These are phyloP conservation scores for Peromyscus nudipes DNA, from an alignment of 2,797 vertebrate species.

Conservation along the genomic window DNA sequence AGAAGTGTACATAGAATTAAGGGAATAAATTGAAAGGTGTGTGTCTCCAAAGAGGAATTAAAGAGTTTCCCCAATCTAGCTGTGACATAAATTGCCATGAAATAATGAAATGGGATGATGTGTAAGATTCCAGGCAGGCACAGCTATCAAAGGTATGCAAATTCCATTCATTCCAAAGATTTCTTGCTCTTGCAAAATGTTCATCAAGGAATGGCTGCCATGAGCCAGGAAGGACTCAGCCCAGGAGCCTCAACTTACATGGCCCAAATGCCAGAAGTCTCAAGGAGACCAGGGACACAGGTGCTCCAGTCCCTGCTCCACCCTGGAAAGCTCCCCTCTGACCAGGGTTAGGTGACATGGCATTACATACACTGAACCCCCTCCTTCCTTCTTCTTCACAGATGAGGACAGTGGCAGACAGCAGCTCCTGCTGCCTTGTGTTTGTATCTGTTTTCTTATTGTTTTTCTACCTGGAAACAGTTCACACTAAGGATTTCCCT, in stretches of 20 bases:
- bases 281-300: background rate
- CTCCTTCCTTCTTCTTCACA: background rate
- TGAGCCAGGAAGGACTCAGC: background rate
- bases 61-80: background rate
- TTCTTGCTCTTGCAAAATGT: background rate
- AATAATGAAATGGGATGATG: background rate
- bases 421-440: background rate
- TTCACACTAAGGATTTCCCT: background rate
- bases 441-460: constrained; percentile 44
- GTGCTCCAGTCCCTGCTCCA: background rate
- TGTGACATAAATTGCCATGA: background rate
- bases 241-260: background rate
- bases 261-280: background rate
- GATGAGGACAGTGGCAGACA: background rate
- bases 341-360: constrained; percentile 19
- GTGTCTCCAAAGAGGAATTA: background rate
- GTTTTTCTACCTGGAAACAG: constrained; percentile 39
- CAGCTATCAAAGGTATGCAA: background rate
- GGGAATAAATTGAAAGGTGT: background rate
- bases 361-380: background rate
- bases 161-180: background rate
- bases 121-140: background rate
- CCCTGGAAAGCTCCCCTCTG: background rate
- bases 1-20: background rate
- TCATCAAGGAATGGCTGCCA: background rate